These are phyloP conservation scores for Progne subis DNA, from an alignment of 2,113 vertebrate genomes.

Conservation along the genomic window DNA sequence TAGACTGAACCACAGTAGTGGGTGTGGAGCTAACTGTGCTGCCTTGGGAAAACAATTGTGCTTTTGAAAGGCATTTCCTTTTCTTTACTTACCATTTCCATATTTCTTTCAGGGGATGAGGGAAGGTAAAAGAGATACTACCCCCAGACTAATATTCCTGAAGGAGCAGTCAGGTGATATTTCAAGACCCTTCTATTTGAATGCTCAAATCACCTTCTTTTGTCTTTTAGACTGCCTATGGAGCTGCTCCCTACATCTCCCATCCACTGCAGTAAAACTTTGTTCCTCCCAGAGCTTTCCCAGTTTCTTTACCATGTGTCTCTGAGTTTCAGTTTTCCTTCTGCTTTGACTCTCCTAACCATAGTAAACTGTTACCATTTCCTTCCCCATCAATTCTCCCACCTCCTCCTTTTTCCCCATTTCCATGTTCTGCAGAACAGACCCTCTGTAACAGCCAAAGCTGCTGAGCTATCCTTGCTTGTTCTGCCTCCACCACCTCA, in stretches of 20 bases:
- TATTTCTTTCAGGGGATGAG: background rate
- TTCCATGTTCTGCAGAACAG: fast-evolving
- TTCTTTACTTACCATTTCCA: background rate
- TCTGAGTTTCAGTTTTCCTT: background rate
- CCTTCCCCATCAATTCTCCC: background rate
- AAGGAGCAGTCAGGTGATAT: background rate
- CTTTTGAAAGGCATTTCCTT: background rate
- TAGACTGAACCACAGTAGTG: background rate
- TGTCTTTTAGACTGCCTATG: background rate
- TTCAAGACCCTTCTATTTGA: background rate
- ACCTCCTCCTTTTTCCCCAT: background rate
- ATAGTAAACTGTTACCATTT: background rate
- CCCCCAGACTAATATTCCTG: background rate
- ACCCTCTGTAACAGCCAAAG: background rate
- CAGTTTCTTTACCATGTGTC: background rate
- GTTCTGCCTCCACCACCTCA: background rate
- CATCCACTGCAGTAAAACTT: background rate
- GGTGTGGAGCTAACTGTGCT: background rate
- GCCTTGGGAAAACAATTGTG: background rate
- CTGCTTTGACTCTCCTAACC: background rate
- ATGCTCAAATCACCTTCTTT: background rate
- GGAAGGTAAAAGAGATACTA: background rate
- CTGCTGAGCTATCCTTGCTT: background rate
- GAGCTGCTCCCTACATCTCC: background rate
- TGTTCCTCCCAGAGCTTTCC: background rate